Conservation (phyloP, 2,888 invertebrate species). For the Exocentrus adspersus region DNA sequence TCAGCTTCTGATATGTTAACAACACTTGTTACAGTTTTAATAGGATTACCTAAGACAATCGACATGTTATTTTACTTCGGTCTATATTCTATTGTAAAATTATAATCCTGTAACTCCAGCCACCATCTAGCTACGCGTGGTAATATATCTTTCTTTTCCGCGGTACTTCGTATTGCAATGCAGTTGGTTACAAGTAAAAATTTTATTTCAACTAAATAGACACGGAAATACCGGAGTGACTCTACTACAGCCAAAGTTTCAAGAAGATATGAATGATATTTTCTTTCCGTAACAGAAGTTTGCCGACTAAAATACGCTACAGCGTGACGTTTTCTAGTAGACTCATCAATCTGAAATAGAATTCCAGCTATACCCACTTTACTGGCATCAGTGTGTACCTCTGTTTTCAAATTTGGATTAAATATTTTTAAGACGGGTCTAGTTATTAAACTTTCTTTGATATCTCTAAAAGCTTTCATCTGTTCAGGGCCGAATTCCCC, state of each 20-base stretch:
- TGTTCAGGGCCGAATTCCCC: too few species aligned
- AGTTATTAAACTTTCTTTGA: too few species aligned
- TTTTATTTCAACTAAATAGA: not conserved
- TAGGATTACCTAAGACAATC: slow-evolving; percentile 16
- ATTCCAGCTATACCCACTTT: too few species aligned
- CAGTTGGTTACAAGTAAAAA: slow-evolving; percentile 13
- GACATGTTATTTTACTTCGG: slow-evolving; percentile 12
- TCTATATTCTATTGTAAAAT: slow-evolving; percentile 2
- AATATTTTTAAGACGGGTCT: too few species aligned
- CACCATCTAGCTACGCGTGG: slow-evolving; percentile 8
- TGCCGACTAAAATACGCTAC: too few species aligned
- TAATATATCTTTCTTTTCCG: slow-evolving; percentile 7
- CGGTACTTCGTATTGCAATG: not conserved
- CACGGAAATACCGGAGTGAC: slow-evolving; percentile 3
- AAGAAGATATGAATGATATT: slow-evolving; percentile 1
- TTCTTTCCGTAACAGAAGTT: not conserved
- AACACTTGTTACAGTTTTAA: not conserved
- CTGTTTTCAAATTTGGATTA: too few species aligned
- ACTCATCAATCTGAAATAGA: too few species aligned
- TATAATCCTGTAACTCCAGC: slow-evolving; percentile 6
- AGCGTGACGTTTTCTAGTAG: too few species aligned
- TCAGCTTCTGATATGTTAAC: slow-evolving; percentile 13
- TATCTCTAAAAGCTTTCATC: too few species aligned
- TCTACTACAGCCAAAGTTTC: not conserved
- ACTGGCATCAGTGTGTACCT: too few species aligned